Evolutionary conservation across 2,888 invertebrate genomes (phyloP), one percentile per base, ranked within the genome.

Genomic region (Melanargia galathea): DNA sequence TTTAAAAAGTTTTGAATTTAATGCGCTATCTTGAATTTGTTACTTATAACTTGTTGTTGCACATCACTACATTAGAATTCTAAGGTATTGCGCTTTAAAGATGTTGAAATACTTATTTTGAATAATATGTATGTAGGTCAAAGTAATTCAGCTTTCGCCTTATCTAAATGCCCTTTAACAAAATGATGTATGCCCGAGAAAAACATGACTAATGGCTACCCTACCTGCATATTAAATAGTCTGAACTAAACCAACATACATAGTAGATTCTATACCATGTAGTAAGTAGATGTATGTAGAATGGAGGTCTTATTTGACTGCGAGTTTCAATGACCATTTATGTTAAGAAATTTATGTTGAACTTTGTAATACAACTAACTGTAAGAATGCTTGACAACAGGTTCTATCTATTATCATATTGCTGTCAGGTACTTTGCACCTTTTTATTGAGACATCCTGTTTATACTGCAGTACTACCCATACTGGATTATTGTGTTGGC

Each of bases 391-490:
- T 10, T 18, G 33, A 11, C 18, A 51, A 51, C 51, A 51, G 30
- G 18, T 51, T 51, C 3, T 11, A 26, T 33, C 30, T 30, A 51
- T 51, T 51, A 51, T 1, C 51, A 18, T 33, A 5, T 51, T 51
- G 18, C 13, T 51, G 51, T 18, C n/a, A 51, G 20, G 18, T 33
- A 33, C 51, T 51, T 51, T 51, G 18, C 51, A 33, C 48, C 48
- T 49, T 26, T 51, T 5, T 18, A 18, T 51, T 18, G 51, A 10
- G 51, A 51, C 33, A 51, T 51, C 33, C 33, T 49, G 22, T 30
- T 2, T 24, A 38, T 38, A 13, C 13, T 46, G 20, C 8, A 22
- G 45, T 20, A n/a, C n/a, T n/a, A n/a, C n/a, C n/a, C n/a, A n/a
- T n/a, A n/a, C n/a, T n/a, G n/a, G n/a, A n/a, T n/a, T n/a, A n/a